Evolutionary conservation across 1,140 invertebrate genomes (phyloP).

Genomic region (Dendrolimus punctatus): DNA sequence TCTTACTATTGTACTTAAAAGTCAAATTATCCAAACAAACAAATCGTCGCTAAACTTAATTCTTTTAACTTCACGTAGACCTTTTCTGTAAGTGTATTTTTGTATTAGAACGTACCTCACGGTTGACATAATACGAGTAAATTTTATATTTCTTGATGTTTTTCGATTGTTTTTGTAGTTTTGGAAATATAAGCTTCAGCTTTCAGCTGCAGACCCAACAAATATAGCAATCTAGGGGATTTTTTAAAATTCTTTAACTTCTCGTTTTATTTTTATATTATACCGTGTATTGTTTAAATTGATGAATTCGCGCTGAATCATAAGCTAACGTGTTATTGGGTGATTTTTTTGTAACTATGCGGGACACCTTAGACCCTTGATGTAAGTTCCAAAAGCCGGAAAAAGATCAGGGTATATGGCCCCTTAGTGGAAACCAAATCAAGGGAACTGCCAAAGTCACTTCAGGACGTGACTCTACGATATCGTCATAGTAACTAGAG

Average conservation of each 20-base stretch:
- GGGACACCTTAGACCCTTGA: slow-evolving; percentile 40
- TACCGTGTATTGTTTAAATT: no score
- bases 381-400: slow-evolving; percentile 47
- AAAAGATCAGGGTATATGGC: slow-evolving; percentile 56
- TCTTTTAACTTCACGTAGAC: slow-evolving; percentile 54
- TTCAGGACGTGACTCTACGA: slow-evolving; percentile 48
- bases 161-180: not conserved
- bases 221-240: no score
- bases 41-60: slow-evolving; percentile 32
- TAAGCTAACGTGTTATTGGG: slow-evolving; percentile 3
- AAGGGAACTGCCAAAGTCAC: slow-evolving; percentile 60
- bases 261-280: no score
- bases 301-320: no score
- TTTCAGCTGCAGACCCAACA: no score
- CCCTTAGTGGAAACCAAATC: slow-evolving; percentile 68
- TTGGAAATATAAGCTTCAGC: no score
- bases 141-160: slow-evolving; percentile 18
- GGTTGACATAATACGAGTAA: slow-evolving; percentile 21
- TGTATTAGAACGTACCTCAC: slow-evolving; percentile 42
- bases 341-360: slow-evolving; percentile 13
- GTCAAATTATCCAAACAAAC: slow-evolving; percentile 33
- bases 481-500: slow-evolving; percentile 2
- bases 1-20: slow-evolving; percentile 49
- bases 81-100: slow-evolving; percentile 58
- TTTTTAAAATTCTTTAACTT: no score